phyloP scores from a whole-genome alignment of 2,797 vertebrate species.

The Oryzias dopingdopingensis region DNA sequence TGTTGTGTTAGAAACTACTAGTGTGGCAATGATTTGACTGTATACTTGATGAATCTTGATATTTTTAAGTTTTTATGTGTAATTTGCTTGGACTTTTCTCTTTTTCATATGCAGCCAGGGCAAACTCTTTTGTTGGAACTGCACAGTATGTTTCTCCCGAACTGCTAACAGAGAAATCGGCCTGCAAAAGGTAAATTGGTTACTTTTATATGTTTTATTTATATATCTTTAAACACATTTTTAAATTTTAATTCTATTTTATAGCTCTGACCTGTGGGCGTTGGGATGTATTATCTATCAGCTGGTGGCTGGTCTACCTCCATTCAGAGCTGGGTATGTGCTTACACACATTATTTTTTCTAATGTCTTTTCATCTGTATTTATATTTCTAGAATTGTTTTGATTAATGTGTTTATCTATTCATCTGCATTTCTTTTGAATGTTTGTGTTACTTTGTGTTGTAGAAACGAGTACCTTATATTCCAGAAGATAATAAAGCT shows the following conservation, averaged over 20 bases:
- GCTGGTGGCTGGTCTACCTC: constrained; percentile 96
- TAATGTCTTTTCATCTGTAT: neutral
- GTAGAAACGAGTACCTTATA: constrained; percentile 98
- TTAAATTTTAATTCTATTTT: constrained; percentile 36
- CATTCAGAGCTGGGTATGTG: constrained; percentile 97
- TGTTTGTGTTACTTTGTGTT: constrained; percentile 11
- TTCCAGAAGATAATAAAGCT: constrained; percentile 99
- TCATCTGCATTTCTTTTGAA: neutral
- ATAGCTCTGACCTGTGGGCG: constrained; percentile 97
- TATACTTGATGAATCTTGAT: neutral
- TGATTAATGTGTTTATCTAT: neutral
- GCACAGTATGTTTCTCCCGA: constrained; percentile 99
- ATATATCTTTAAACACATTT: neutral
- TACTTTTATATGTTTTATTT: neutral
- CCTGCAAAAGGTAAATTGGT: constrained; percentile 91
- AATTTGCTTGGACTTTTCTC: neutral
- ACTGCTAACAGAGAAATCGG: constrained; percentile 97
- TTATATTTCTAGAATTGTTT: neutral
- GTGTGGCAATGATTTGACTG: too few species aligned
- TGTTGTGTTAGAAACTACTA: too few species aligned
- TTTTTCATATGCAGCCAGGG: constrained; percentile 81
- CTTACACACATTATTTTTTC: neutral
- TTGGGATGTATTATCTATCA: constrained; percentile 99
- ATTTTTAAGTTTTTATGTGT: neutral
- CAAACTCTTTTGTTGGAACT: constrained; percentile 98